Percentiles rank a stretch among this genome's conserved stretches.
phyloP scores from a whole-genome alignment of 2,888 invertebrate genomes.

The Lithodes maja region DNA sequence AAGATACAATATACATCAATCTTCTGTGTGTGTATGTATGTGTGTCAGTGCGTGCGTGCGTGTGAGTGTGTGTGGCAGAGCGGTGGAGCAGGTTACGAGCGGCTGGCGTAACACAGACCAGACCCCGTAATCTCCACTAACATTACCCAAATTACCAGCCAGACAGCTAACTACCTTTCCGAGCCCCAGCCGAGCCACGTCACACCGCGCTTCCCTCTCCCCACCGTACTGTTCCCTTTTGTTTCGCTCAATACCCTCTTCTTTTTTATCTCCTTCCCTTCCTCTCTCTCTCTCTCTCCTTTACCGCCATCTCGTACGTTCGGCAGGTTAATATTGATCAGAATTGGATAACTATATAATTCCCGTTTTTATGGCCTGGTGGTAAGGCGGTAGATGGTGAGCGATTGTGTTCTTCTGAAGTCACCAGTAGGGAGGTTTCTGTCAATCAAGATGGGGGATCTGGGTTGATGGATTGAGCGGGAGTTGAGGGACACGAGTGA shows the following conservation, averaged over 20 bases:
- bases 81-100: conserved; percentile 55
- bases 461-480: conserved; percentile 12
- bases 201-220: conserved; percentile 46
- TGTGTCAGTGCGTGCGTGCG: conserved; percentile 48
- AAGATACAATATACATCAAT: conserved; percentile 12
- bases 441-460: background rate
- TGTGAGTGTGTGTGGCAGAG: conserved; percentile 64
- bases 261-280: conserved; percentile 11
- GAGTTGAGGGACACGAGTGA: conserved; percentile 34
- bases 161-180: conserved; percentile 62
- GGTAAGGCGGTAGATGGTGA: background rate
- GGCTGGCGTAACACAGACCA: conserved; percentile 64
- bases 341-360: background rate
- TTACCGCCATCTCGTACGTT: background rate
- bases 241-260: conserved; percentile 32
- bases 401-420: background rate
- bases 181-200: conserved; percentile 50
- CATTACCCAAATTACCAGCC: conserved; percentile 69
- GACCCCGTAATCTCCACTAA: conserved; percentile 68
- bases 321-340: background rate
- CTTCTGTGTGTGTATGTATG: conserved; percentile 48
- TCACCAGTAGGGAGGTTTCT: background rate
- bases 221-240: conserved; percentile 48
- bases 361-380: background rate
- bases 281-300: background rate